A percentile compares a stretch with the other conserved stretches of the same genome.
These are phyloP conservation scores for Propithecus perrieri DNA, from an alignment of 2,797 vertebrate species.

Conservation along the genomic window DNA sequence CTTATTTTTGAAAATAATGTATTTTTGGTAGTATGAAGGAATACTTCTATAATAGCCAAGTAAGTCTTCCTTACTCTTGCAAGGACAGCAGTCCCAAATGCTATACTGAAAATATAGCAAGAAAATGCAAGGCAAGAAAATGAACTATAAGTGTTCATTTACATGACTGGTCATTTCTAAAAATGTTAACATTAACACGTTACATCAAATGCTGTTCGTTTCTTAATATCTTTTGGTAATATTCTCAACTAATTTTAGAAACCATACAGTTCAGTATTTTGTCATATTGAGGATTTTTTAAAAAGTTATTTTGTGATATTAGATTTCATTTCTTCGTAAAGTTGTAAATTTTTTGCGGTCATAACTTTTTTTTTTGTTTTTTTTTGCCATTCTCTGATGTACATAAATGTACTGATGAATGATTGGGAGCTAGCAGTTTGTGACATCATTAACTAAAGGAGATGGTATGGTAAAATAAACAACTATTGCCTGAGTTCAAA, in stretches of 20 bases:
- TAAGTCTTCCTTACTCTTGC: not conserved
- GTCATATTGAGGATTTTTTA: not conserved
- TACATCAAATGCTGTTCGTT: not conserved
- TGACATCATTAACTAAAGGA: not conserved
- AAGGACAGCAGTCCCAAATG: not conserved
- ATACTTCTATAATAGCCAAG: not conserved
- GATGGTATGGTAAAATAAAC: not conserved
- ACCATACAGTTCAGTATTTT: not conserved
- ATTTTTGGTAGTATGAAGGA: not conserved
- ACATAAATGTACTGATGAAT: not conserved
- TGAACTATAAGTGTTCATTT: not conserved
- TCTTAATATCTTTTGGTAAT: not conserved
- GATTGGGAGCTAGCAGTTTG: not conserved
- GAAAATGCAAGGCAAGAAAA: not conserved
- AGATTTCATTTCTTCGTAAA: slow-evolving; percentile 3
- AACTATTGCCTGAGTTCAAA: not conserved
- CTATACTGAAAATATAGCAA: not conserved
- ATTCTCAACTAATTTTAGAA: not conserved
- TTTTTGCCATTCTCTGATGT: not conserved
- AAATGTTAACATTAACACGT: not conserved
- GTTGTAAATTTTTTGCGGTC: not conserved
- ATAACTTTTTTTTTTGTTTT: slow-evolving; percentile 34
- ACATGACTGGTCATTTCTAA: not conserved
- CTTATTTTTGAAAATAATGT: slow-evolving; percentile 14
- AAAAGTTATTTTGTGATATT: not conserved